Conservation (phyloP, 2,113 vertebrate species). For the Procavia capensis region DNA sequence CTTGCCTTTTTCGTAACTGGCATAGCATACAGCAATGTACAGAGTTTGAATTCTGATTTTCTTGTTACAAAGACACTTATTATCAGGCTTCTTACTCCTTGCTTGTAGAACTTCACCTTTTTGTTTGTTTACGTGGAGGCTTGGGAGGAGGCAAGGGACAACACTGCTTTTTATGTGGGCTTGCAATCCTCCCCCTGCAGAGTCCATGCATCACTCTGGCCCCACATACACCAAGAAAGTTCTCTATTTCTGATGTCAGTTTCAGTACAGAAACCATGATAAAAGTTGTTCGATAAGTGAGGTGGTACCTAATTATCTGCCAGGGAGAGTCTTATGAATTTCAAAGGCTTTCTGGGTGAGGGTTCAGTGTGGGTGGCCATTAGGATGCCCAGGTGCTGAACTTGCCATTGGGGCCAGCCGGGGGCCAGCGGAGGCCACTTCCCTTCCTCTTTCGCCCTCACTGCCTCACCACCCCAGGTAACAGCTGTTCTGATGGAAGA, state of each 20-base stretch:
- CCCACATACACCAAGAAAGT: no score
- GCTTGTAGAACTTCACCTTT: background rate
- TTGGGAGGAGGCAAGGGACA: background rate
- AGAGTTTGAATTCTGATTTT: background rate
- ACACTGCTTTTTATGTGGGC: background rate
- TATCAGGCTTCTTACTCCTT: background rate
- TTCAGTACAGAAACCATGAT: background rate
- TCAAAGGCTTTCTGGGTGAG: background rate
- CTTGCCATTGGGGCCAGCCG: background rate
- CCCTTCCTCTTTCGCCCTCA: background rate
- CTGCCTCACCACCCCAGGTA: background rate
- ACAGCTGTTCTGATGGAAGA: background rate
- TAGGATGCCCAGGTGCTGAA: background rate
- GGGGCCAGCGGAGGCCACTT: accelerated
- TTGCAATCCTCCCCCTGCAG: background rate
- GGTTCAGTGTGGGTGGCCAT: background rate
- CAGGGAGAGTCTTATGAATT: background rate
- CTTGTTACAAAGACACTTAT: background rate
- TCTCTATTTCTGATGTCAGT: constrained; percentile 6
- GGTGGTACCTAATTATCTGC: constrained; percentile 17
- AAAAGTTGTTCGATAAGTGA: background rate
- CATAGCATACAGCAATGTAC: background rate
- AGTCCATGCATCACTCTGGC: no score
- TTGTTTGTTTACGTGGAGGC: background rate
- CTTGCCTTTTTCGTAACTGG: background rate